Evolutionary conservation across 2,888 invertebrate genomes (phyloP).

Genomic region (Lochmaea capreae): DNA sequence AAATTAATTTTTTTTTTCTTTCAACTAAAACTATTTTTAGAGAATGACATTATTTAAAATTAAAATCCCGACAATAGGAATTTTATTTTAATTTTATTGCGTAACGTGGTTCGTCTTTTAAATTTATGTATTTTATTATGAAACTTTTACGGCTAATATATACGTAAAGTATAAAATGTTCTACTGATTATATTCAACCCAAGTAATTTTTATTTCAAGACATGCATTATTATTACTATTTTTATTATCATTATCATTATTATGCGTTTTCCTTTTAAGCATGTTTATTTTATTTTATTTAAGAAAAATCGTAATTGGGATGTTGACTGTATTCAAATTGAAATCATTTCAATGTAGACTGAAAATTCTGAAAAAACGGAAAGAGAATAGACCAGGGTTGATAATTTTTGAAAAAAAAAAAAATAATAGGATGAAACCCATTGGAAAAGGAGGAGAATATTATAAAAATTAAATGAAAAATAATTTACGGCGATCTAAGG

Average conservation of each 20-base stretch:
- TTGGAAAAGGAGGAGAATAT: no score
- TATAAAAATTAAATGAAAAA: no score
- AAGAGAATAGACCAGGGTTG: no score
- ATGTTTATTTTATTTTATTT: constrained; percentile 32
- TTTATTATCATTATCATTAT: background rate
- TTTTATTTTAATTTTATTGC: background rate
- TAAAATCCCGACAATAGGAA: background rate
- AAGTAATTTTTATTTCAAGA: constrained; percentile 11
- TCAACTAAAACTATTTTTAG: constrained; percentile 2
- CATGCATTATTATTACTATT: constrained; percentile 30
- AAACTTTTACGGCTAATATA: background rate
- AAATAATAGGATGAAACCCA: no score
- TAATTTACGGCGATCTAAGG: no score
- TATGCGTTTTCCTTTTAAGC: constrained; percentile 32
- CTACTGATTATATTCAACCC: background rate
- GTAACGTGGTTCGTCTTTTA: background rate
- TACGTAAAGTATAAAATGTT: constrained; percentile 1
- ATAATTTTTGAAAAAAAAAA: no score
- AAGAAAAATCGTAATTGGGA: background rate
- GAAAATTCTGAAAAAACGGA: no score
- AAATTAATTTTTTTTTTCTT: background rate
- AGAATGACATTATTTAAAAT: background rate
- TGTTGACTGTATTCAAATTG: background rate
- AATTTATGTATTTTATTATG: background rate
- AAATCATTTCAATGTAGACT: no score